Evolutionary conservation across 2,888 invertebrate genomes (phyloP).

Genomic region (Corbicula japonica): DNA sequence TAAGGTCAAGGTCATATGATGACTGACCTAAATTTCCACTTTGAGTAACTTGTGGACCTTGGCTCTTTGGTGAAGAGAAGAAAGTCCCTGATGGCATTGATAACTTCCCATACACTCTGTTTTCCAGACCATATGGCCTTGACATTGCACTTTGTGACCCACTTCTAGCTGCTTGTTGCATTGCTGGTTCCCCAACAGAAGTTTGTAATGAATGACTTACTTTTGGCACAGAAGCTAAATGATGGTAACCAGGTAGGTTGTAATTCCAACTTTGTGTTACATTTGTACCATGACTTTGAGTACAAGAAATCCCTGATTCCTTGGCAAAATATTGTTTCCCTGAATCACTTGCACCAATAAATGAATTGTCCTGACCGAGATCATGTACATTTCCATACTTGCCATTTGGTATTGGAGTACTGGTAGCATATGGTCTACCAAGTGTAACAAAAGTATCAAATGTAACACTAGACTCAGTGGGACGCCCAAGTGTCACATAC

Average conservation of each 20-base stretch:
- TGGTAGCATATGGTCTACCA: conserved; percentile 63
- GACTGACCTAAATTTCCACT: conserved; percentile 6
- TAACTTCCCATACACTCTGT: conserved; percentile 51
- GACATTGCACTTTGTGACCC: conserved; percentile 9
- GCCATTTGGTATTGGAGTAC: conserved; percentile 62
- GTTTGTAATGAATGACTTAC: conserved; percentile 33
- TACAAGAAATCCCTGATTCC: conserved; percentile 7
- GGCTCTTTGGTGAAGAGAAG: conserved; percentile 15
- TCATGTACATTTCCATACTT: conserved; percentile 36
- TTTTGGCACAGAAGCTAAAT: conserved; percentile 25
- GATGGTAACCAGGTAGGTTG: conserved; percentile 26
- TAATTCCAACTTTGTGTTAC: conserved; percentile 59
- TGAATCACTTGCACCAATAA: conserved; percentile 8
- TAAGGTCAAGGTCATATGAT: conserved; percentile 19
- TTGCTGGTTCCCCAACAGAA: conserved; percentile 28
- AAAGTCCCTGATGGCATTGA: conserved; percentile 44
- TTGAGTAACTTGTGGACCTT: conserved; percentile 6
- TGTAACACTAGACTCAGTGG: conserved; percentile 60
- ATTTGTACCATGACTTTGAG: conserved; percentile 26
- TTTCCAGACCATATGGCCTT: conserved; percentile 54
- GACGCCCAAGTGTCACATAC: conserved; percentile 63
- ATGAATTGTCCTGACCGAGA: conserved; percentile 32
- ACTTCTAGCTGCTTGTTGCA: conserved; percentile 7
- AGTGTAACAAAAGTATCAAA: conserved; percentile 70
- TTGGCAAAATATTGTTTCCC: conserved; percentile 1